Percentiles rank a stretch among this genome's conserved stretches.
phyloP scores from a whole-genome alignment of 1,140 invertebrate species.

The Aphaenogaster ashmeadi region DNA sequence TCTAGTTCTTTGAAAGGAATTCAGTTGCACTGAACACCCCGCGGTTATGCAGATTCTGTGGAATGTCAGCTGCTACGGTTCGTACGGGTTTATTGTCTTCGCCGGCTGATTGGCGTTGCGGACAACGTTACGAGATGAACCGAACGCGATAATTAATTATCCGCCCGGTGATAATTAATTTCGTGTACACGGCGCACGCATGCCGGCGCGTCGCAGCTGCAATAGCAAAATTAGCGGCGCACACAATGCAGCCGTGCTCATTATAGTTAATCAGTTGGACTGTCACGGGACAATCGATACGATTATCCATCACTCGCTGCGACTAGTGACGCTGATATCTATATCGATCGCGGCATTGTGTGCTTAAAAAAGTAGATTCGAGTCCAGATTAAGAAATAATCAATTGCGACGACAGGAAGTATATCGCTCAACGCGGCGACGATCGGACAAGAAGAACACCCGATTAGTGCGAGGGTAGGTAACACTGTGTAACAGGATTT shows the following conservation, averaged over 20 bases:
- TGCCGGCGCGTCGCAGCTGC: slow-evolving; percentile 5
- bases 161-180: slow-evolving; percentile 53
- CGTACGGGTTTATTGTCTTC: slow-evolving; percentile 16
- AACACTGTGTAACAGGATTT: too few relatives aligned
- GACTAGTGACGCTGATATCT: neutral
- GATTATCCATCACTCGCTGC: neutral
- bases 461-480: neutral
- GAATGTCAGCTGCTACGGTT: too few relatives aligned
- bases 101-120: slow-evolving; percentile 12
- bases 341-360: neutral
- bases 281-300: slow-evolving; percentile 33
- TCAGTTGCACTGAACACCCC: neutral
- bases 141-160: slow-evolving; percentile 57
- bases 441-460: too few relatives aligned
- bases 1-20: neutral
- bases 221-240: slow-evolving; percentile 44
- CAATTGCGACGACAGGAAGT: neutral
- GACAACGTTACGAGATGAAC: slow-evolving; percentile 39
- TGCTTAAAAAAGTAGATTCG: neutral
- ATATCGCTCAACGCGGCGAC: neutral
- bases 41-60: neutral
- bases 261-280: slow-evolving; percentile 37
- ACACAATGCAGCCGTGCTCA: slow-evolving; percentile 39
- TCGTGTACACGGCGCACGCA: slow-evolving; percentile 5
- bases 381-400: neutral